Base-by-base conservation (phyloP, 2,113 vertebrate species). In the Melanerpes formicivorus region DNA sequence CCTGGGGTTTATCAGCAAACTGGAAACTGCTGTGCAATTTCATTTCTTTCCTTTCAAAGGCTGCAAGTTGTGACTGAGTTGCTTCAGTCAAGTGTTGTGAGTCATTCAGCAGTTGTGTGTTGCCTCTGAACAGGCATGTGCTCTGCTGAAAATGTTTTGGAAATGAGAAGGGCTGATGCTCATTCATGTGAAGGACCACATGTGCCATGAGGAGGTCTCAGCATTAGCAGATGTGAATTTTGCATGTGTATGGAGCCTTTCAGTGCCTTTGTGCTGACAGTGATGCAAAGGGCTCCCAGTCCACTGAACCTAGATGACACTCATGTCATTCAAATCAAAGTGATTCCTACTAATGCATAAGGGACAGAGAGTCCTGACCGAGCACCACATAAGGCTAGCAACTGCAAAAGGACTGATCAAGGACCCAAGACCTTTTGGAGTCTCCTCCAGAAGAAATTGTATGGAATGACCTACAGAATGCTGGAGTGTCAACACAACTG, bases 21-120 rank as follows among this genome's bases (percentile, higher is more conserved):
- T 63, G 65, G 72, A 50, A 91, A 83, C n/a, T 40, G 50, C n/a
- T 27, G 42, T 59, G 54, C 10, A 29, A 23, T 78, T 83, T 73
- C 59, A 71, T 79, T 50, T 5, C 30, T 67, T 83, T 64, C 71
- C 67, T 71, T 80, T 77, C 65, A 71, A 63, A 85, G 46, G 29
- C 64, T 83, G 3, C 46, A 29, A 16, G 12, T 27, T 75, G 83
- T 25, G 46, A 9, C 30, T 19, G 52, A 44, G 56, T 50, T 55
- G 80, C 76, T 30, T 70, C 52, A 46, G 52, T 34, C 73, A 75
- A 48, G 26, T 0, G 0, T 11, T 63, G 72, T 30, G 60, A 88
- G 14, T 62, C 1, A 13, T 46, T 63, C 1, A 11, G 73, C 60
- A 77, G 3, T 12, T 8, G 7, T 0, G 0, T 66, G 29, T 58